A percentile compares a stretch with the other conserved stretches of the same genome.
phyloP scores from a whole-genome alignment of 1,140 invertebrate species.

The Chironomus tepperi region DNA sequence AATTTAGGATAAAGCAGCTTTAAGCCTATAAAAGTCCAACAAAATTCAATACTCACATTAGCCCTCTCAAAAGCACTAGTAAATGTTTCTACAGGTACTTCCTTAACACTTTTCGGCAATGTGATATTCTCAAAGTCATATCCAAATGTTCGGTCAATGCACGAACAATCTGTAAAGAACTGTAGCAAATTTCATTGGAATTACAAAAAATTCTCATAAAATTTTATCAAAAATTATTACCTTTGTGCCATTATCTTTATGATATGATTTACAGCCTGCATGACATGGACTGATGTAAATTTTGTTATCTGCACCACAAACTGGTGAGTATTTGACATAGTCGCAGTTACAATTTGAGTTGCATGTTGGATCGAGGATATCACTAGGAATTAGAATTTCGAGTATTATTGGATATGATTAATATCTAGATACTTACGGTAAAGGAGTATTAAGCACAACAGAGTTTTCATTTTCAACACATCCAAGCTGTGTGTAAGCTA shows the following conservation, averaged over 20 bases:
- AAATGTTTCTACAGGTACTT: not conserved
- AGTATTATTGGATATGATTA: too few species aligned
- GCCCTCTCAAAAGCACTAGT: not conserved
- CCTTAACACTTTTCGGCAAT: not conserved
- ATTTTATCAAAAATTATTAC: constrained; percentile 31
- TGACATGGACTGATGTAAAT: constrained; percentile 64
- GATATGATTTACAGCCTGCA: constrained; percentile 50
- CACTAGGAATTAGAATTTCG: constrained; percentile 40
- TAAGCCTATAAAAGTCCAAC: too few species aligned
- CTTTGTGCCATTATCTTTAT: constrained; percentile 37
- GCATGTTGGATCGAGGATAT: constrained; percentile 44
- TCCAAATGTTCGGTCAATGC: constrained; percentile 34
- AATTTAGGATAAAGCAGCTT: too few species aligned
- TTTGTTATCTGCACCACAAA: constrained; percentile 49
- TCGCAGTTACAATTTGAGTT: constrained; percentile 56
- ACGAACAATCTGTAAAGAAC: constrained; percentile 49
- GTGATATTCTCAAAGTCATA: not conserved
- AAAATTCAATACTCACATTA: not conserved
- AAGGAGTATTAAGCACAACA: constrained; percentile 35
- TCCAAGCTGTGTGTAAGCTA: constrained; percentile 59
- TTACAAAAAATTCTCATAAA: not conserved
- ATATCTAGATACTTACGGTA: constrained; percentile 29
- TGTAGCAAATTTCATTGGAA: constrained; percentile 31
- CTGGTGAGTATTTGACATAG: constrained; percentile 58
- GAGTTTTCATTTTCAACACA: constrained; percentile 47